Base-by-base conservation (phyloP, 2,888 invertebrate genomes). In the Silvanus unidentatus region DNA sequence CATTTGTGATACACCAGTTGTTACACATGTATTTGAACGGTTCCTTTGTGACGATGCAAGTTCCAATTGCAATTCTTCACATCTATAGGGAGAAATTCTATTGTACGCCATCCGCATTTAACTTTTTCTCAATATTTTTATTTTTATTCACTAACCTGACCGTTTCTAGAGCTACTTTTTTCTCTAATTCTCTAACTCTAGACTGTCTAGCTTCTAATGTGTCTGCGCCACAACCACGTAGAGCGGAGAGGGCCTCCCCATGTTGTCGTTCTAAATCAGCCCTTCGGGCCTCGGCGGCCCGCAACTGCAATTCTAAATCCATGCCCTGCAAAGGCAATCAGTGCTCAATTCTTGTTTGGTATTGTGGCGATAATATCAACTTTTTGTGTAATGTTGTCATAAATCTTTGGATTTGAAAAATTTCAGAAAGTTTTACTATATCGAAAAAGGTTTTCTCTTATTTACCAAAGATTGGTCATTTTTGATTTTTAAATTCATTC, bases 61-160 rank as follows among this genome's bases (percentile, higher is more conserved):
- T 72, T 95, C 94, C 64, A 94, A 75, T 69, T 92, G 87, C 54
- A 95, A 76, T 72, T 95, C 94, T 70, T 94, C 94, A 69, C 93
- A 92, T 54, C 72, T 70, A 16, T 11, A 43, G 12, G 27, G 10
- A 41, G 43, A 11, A 12, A n/a, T 3, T 34, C 38, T 42, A 30
- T 37, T 9, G 32, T 8, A 32, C n/a, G n/a, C 4, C 32, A 12
- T 22, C 3, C 8, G 22, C 8, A 5, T 22, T 22, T 32, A 8
- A 32, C n/a, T 9, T 32, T 32, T 11, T 11, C 32, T 4, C 32
- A n/a, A 22, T 16, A 10, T 43, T 30, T 15, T 15, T 38, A 12
- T 22, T 22, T n/a, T 22, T 40, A 11, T 6, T 27, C 13, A 47
- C 54, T 53, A 52, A 69, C 70, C 70, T 66, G 39, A 73, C 73